phyloP scores from a whole-genome alignment of 2,113 vertebrate genomes.

The Thryonomys swinderianus region DNA sequence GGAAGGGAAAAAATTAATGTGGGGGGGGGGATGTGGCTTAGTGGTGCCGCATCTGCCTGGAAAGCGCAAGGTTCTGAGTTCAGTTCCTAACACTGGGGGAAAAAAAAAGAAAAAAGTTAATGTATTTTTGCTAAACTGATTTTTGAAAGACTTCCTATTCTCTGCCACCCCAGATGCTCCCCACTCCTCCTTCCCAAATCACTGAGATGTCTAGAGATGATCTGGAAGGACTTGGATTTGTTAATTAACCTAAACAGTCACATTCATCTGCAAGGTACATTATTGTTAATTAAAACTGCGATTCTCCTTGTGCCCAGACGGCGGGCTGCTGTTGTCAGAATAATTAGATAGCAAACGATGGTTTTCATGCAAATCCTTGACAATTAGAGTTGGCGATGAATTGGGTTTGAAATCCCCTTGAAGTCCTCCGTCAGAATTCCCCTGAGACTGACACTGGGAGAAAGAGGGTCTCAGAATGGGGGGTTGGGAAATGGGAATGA shows the following conservation, averaged over 20 bases:
- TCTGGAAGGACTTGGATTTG: conserved; percentile 66
- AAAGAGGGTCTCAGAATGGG: background rate
- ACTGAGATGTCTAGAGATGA: conserved; percentile 42
- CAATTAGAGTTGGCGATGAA: conserved; percentile 68
- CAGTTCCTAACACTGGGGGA: no score
- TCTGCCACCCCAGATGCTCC: no score
- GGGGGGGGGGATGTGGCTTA: no score
- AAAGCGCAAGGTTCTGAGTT: no score
- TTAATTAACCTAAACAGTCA: conserved; percentile 79
- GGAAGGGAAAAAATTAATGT: background rate
- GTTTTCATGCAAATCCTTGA: conserved; percentile 76
- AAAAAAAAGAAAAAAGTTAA: background rate
- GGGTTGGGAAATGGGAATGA: background rate
- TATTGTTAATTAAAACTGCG: conserved; percentile 78
- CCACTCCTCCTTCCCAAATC: background rate
- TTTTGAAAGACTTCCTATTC: background rate
- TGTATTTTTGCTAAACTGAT: background rate
- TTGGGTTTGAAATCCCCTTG: conserved; percentile 71
- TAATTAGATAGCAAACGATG: conserved; percentile 71
- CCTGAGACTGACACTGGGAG: conserved; percentile 1
- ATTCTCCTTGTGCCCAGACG: conserved; percentile 77
- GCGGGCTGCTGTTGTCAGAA: conserved; percentile 75
- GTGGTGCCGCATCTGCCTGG: no score
- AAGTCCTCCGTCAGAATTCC: conserved; percentile 63
- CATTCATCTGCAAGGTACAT: conserved; percentile 76